Conservation (phyloP, 2,888 invertebrate genomes). For the Leucoptera coffeella region DNA sequence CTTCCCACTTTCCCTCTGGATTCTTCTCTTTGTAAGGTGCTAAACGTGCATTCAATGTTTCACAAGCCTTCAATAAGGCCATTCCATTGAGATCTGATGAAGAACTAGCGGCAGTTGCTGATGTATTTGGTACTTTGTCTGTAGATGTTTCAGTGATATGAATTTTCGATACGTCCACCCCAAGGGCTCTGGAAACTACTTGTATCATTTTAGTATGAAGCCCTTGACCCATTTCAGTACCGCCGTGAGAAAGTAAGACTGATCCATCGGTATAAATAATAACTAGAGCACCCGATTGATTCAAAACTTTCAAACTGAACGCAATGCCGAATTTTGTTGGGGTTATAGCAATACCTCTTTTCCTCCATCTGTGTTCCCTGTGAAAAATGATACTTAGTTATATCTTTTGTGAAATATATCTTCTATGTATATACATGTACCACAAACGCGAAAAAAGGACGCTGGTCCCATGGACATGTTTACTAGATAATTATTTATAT, state of each 20-base stretch:
- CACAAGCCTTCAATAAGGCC: conserved; percentile 82
- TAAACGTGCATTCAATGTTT: conserved; percentile 64
- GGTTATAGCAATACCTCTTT: conserved; percentile 75
- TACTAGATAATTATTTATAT: too few relatives aligned
- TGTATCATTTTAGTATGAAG: conserved; percentile 94
- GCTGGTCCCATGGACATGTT: too few relatives aligned
- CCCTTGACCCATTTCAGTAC: conserved; percentile 98
- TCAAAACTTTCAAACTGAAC: conserved; percentile 68
- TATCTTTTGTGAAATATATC: too few relatives aligned
- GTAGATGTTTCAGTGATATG: conserved; percentile 80
- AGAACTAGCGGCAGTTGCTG: conserved; percentile 83
- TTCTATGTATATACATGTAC: too few relatives aligned
- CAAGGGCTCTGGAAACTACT: conserved; percentile 71
- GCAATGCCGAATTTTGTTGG: conserved; percentile 84
- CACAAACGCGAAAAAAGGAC: too few relatives aligned
- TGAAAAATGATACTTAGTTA: too few relatives aligned
- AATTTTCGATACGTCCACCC: conserved; percentile 64
- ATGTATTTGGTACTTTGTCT: conserved; percentile 88
- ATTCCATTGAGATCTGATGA: conserved; percentile 89
- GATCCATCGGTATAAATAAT: conserved; percentile 86
- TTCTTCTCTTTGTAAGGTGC: conserved; percentile 67
- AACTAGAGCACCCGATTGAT: conserved; percentile 84
- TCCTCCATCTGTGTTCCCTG: conserved; percentile 75
- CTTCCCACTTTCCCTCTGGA: conserved; percentile 77
- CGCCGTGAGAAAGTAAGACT: conserved; percentile 82